Percentiles rank a stretch among this genome's conserved stretches.
Evolutionary conservation across 2,888 invertebrate genomes (phyloP).

Genomic region (Cacoxenus indagator): DNA sequence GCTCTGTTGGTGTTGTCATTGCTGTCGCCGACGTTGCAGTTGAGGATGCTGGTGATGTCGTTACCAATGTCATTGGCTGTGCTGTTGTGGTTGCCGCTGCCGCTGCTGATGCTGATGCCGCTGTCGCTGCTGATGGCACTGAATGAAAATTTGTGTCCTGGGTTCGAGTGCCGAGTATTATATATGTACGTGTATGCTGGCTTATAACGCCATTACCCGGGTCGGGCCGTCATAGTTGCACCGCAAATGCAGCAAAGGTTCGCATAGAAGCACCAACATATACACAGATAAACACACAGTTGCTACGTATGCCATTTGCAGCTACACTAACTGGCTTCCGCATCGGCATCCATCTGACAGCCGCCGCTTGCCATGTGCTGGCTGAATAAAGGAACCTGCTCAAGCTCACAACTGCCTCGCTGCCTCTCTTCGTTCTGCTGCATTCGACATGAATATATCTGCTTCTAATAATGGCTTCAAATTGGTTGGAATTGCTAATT

Average conservation of each 20-base stretch:
- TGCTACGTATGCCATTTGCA: background rate
- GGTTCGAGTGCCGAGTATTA: conserved; percentile 7
- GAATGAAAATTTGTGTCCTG: conserved; percentile 56
- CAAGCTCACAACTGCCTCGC: background rate
- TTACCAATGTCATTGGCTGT: conserved; percentile 59
- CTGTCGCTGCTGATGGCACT: conserved; percentile 9
- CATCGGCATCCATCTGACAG: background rate
- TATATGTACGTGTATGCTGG: background rate
- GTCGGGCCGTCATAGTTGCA: background rate
- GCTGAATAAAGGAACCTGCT: background rate
- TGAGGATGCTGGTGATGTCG: conserved; percentile 48
- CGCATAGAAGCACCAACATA: background rate
- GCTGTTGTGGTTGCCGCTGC: conserved; percentile 24
- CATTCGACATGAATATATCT: conserved; percentile 57
- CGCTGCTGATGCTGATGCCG: too few species aligned
- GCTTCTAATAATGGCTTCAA: conserved; percentile 57
- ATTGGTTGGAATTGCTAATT: conserved; percentile 60
- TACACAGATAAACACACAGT: background rate
- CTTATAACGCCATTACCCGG: background rate
- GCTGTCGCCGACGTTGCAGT: conserved; percentile 17
- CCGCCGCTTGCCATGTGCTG: background rate
- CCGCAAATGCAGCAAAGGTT: background rate
- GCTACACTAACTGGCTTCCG: background rate
- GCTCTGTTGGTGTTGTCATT: conserved; percentile 1
- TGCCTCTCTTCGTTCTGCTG: background rate